Conservation (phyloP, 1,140 invertebrate genomes). For the Zaprionus gabonicus region DNA sequence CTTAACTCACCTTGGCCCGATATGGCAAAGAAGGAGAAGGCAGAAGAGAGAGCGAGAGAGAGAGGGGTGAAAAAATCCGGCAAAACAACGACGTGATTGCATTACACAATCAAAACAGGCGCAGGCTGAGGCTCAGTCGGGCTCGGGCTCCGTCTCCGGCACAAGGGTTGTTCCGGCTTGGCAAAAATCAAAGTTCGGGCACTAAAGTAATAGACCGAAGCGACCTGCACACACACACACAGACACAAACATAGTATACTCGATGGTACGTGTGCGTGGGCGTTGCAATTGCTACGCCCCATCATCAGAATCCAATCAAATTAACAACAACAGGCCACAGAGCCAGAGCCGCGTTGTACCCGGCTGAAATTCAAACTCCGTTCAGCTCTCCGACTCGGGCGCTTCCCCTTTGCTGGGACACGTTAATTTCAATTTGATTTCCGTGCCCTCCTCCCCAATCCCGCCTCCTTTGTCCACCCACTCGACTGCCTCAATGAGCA, state of each 20-base stretch:
- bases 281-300: slow-evolving; percentile 77
- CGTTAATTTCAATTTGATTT: slow-evolving; percentile 85
- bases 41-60: neutral
- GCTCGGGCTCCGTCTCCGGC: slow-evolving; percentile 27
- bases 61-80: slow-evolving; percentile 45
- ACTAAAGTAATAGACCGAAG: slow-evolving; percentile 69
- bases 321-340: slow-evolving; percentile 83
- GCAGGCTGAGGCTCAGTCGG: slow-evolving; percentile 20
- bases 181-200: slow-evolving; percentile 72
- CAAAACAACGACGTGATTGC: slow-evolving; percentile 84
- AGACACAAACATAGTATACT: slow-evolving; percentile 10
- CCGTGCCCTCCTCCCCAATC: slow-evolving; percentile 44
- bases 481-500: slow-evolving; percentile 27
- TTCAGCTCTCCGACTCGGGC: slow-evolving; percentile 9
- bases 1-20: slow-evolving; percentile 75
- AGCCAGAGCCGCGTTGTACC: slow-evolving; percentile 43
- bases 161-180: slow-evolving; percentile 35
- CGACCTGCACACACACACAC: slow-evolving; percentile 49
- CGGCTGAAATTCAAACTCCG: slow-evolving; percentile 35
- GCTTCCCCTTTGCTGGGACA: slow-evolving; percentile 40
- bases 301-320: slow-evolving; percentile 84
- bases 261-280: slow-evolving; percentile 77
- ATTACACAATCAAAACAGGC: slow-evolving; percentile 83
- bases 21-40: slow-evolving; percentile 20
- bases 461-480: slow-evolving; percentile 13